Evolutionary conservation across 2,113 vertebrate species (phyloP).

Genomic region (Paraplagusia blochii): DNA sequence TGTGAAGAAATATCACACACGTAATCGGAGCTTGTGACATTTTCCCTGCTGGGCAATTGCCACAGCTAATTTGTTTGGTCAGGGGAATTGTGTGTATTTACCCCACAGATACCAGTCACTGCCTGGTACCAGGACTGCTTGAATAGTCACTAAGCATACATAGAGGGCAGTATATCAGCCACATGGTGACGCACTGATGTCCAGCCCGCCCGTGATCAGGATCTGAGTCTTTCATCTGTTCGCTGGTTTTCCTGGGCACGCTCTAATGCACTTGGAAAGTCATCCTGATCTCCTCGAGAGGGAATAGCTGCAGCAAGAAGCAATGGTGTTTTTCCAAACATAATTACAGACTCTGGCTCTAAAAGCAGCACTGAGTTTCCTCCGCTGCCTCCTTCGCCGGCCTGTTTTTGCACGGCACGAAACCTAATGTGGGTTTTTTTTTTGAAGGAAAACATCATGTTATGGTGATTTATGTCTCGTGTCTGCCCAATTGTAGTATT

Average conservation of each 20-base stretch:
- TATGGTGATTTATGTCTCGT: slow-evolving; percentile 8
- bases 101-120: slow-evolving; percentile 49
- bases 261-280: slow-evolving; percentile 24
- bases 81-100: slow-evolving; percentile 67
- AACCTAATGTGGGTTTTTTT: slow-evolving; percentile 10
- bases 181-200: slow-evolving; percentile 46
- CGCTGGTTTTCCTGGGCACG: slow-evolving; percentile 21
- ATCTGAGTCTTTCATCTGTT: slow-evolving; percentile 52
- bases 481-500: slow-evolving; percentile 4
- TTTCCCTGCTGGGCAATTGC: not conserved
- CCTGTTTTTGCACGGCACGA: slow-evolving; percentile 16
- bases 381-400: slow-evolving; percentile 19
- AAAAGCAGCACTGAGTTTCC: not conserved
- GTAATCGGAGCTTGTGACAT: not conserved
- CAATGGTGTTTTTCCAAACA: slow-evolving; percentile 21
- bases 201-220: slow-evolving; percentile 55
- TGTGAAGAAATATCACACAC: too few relatives aligned
- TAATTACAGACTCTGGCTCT: slow-evolving; percentile 31
- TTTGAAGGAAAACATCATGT: slow-evolving; percentile 9
- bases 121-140: slow-evolving; percentile 40
- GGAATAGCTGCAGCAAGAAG: slow-evolving; percentile 23
- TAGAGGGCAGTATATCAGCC: slow-evolving; percentile 15
- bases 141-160: slow-evolving; percentile 51
- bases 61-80: slow-evolving; percentile 18
- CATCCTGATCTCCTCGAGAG: slow-evolving; percentile 5